phyloP scores from a whole-genome alignment of 2,888 invertebrate species.

The Cataglyphis altisquamis region DNA sequence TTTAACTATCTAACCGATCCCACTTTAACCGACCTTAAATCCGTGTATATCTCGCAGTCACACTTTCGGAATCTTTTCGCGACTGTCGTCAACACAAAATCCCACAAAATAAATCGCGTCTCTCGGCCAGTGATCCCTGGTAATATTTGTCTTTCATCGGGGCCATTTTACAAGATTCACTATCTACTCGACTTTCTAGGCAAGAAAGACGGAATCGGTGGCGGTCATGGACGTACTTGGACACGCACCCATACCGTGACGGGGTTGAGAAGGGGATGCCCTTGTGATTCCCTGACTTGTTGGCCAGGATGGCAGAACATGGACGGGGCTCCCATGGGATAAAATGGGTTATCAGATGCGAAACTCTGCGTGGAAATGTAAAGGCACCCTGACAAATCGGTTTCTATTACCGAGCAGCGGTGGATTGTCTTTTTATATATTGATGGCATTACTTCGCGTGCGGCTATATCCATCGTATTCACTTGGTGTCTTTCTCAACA shows the following conservation, averaged over 20 bases:
- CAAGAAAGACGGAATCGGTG: slow-evolving; percentile 73
- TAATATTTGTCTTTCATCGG: slow-evolving; percentile 82
- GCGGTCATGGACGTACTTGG: slow-evolving; percentile 63
- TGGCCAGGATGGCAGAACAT: slow-evolving; percentile 42
- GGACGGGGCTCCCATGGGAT: slow-evolving; percentile 78
- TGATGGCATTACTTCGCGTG: slow-evolving; percentile 81
- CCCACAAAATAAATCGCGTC: slow-evolving; percentile 78
- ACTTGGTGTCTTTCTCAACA: slow-evolving; percentile 49
- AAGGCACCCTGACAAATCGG: slow-evolving; percentile 84
- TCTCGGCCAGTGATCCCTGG: slow-evolving; percentile 77
- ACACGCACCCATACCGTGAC: slow-evolving; percentile 63
- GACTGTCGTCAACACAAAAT: slow-evolving; percentile 63
- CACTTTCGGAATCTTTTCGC: slow-evolving; percentile 27
- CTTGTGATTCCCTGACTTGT: slow-evolving; percentile 56
- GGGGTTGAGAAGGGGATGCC: slow-evolving; percentile 58
- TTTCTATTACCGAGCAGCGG: slow-evolving; percentile 81
- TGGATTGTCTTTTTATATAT: slow-evolving; percentile 78
- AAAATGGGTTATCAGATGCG: slow-evolving; percentile 81
- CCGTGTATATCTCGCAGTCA: slow-evolving; percentile 19
- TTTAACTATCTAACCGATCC: neutral
- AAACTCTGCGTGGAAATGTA: slow-evolving; percentile 82
- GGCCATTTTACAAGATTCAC: slow-evolving; percentile 83
- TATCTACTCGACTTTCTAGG: slow-evolving; percentile 80
- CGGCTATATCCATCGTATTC: slow-evolving; percentile 69
- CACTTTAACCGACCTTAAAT: slow-evolving; percentile 5